phyloP scores from a whole-genome alignment of 1,140 invertebrate genomes.

The Drosophila sulfurigaster region DNA sequence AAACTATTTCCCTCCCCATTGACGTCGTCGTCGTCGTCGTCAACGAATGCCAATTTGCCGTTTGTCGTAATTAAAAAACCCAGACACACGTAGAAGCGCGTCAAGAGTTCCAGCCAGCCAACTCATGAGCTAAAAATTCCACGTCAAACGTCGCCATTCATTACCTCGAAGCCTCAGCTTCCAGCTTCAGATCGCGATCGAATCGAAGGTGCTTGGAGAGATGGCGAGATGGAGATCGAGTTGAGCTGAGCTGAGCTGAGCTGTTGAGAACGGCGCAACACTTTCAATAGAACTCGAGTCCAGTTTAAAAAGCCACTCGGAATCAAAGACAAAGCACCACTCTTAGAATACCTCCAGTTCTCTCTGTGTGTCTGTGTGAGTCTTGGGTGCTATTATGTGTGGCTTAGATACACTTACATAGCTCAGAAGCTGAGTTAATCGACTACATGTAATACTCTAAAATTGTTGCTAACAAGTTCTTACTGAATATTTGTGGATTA shows the following conservation, averaged over 20 bases:
- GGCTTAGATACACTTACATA: conserved; percentile 14
- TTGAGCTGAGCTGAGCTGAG: neutral
- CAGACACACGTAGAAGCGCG: conserved; percentile 56
- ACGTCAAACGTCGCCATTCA: conserved; percentile 76
- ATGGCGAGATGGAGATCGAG: conserved; percentile 25
- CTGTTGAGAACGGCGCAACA: conserved; percentile 54
- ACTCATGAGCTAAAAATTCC: conserved; percentile 78
- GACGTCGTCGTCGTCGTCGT: conserved; percentile 13
- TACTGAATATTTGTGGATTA: too few relatives aligned
- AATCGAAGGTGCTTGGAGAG: conserved; percentile 7
- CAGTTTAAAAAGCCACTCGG: conserved; percentile 62
- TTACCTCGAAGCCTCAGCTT: conserved; percentile 46
- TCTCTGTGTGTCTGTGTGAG: neutral
- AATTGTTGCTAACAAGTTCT: neutral
- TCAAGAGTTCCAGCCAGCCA: conserved; percentile 39
- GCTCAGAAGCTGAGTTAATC: neutral
- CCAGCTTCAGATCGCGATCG: conserved; percentile 26
- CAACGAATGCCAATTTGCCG: conserved; percentile 56
- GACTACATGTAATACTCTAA: neutral
- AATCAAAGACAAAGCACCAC: conserved; percentile 28
- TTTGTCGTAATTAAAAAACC: conserved; percentile 76
- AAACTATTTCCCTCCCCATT: conserved; percentile 66
- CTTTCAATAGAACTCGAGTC: conserved; percentile 80
- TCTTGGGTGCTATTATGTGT: conserved; percentile 5
- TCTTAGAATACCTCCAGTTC: conserved; percentile 38